Base-by-base conservation (phyloP, 2,888 invertebrate species). In the Papilio elwesi region DNA sequence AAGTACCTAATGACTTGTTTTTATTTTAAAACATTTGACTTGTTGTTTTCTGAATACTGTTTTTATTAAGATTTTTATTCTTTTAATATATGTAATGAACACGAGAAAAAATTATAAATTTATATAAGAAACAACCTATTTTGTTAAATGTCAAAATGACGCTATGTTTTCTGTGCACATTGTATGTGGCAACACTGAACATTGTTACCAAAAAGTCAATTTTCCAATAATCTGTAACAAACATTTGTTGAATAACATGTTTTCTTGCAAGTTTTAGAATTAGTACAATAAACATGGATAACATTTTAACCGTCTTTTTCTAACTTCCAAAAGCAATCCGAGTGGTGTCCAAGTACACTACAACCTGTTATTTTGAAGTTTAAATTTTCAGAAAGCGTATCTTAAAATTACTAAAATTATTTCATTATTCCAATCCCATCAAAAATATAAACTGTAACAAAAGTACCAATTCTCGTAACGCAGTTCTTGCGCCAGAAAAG, bases 161-260 rank as follows among this genome's bases (percentile, higher is more conserved):
- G 6, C 11, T 57, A 59, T 59, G 59, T 59, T 36, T 71, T 51
- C 57, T 57, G 48, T 16, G 51, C 26, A 36, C 66, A 57, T 68
- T 55, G 49, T 73, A 55, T 64, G 36, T 73, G 70, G 66, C 51
- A 15, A 70, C 53, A 43, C 16, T 70, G 69, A 59, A 66, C 15
- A 70, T 70, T 89, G 89, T 91, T 92, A 91, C 91, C 90, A 89
- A 89, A 88, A 90, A 88, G 88, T 91, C 88, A 90, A 88, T 89
- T 90, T 78, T 79, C 78, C 75, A 80, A 85, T 81, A 83, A 77
- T 78, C 77, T 78, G 79, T 86, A 78, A 86, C 81, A 82, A 81
- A 80, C 84, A 82, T 82, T 83, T 83, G 83, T 85, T 84, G 78
- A 80, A 82, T 82, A 85, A 87, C 88, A 89, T 88, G 89, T 89